Evolutionary conservation across 2,113 vertebrate species (phyloP).

Genomic region (Oreochromis spilurus): DNA sequence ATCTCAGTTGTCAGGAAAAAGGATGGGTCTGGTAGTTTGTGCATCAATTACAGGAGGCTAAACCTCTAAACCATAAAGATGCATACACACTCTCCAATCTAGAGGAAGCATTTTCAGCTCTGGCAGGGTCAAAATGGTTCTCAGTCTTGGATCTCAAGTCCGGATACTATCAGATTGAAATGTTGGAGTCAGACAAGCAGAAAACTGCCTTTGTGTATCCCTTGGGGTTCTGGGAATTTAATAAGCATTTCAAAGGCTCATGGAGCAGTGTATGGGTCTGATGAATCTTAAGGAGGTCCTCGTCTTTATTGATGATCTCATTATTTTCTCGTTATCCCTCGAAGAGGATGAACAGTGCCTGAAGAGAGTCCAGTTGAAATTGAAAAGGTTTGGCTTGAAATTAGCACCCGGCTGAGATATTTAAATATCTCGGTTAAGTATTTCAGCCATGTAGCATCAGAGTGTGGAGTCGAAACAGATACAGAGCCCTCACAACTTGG

Average conservation of each 20-base stretch:
- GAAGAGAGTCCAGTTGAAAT: neutral
- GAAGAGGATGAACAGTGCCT: neutral
- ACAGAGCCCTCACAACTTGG: neutral
- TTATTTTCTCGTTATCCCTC: neutral
- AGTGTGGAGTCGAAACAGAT: neutral
- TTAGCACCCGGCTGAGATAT: neutral
- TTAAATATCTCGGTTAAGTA: neutral
- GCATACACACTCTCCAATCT: neutral
- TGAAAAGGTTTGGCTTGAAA: neutral
- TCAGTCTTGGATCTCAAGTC: neutral
- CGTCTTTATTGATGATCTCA: neutral
- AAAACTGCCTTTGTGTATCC: neutral
- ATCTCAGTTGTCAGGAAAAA: neutral
- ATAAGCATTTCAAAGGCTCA: neutral
- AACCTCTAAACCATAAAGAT: neutral
- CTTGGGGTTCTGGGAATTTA: neutral
- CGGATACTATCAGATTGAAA: neutral
- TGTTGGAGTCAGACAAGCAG: neutral
- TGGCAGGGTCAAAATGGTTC: neutral
- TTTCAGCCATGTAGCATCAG: neutral
- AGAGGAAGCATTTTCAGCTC: neutral
- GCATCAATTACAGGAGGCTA: neutral
- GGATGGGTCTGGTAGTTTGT: neutral
- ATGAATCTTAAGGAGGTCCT: neutral
- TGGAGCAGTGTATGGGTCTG: neutral